Evolutionary conservation across 1,140 invertebrate genomes (phyloP).

Genomic region (Pogonomyrmex barbatus): DNA sequence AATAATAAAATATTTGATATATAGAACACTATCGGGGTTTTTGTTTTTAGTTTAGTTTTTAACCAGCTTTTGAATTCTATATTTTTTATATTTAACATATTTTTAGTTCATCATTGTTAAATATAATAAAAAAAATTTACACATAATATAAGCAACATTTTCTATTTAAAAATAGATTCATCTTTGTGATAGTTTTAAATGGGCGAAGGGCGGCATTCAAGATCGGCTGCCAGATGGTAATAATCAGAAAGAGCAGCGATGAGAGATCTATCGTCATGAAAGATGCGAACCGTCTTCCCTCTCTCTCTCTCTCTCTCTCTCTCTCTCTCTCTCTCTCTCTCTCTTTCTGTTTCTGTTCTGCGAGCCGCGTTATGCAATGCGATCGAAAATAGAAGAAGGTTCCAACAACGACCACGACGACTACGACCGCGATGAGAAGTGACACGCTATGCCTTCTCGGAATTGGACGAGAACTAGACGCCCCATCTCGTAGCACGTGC

Average conservation of each 20-base stretch:
- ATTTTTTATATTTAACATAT: neutral
- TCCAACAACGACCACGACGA: conserved; percentile 65
- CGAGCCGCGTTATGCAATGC: conserved; percentile 72
- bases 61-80: neutral
- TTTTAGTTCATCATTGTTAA: neutral
- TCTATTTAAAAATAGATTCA: conserved; percentile 28
- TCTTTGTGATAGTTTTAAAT: neutral
- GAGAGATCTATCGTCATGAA: conserved; percentile 54
- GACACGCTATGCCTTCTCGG: conserved; percentile 68
- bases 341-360: conserved; percentile 61
- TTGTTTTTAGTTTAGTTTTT: neutral
- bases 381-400: conserved; percentile 77
- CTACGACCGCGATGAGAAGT: conserved; percentile 62
- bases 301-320: conserved; percentile 9
- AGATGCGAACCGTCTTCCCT: conserved; percentile 28
- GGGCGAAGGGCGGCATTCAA: conserved; percentile 2
- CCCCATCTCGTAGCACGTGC: conserved; percentile 55
- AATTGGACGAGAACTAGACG: conserved; percentile 67
- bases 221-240: conserved; percentile 45
- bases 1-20: neutral
- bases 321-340: conserved; percentile 56
- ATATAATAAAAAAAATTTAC: neutral
- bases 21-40: neutral
- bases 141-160: conserved; percentile 1
- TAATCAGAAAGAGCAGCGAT: conserved; percentile 49